These are phyloP conservation scores for Cheumatopsyche charites DNA, from an alignment of 1,140 invertebrate genomes.

Conservation along the genomic window DNA sequence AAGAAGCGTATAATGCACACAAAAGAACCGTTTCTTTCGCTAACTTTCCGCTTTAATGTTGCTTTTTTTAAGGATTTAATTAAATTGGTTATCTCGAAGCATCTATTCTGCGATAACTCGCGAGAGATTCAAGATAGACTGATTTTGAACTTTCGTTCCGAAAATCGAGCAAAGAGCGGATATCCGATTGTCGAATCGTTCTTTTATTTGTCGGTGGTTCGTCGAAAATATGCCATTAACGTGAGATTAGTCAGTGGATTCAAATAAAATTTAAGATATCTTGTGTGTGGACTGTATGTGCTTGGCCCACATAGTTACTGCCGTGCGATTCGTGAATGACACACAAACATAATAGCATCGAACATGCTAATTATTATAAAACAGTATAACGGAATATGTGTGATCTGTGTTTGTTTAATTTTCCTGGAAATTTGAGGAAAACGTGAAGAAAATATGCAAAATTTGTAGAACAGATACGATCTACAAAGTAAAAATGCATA, in stretches of 20 bases:
- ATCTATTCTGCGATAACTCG: no score
- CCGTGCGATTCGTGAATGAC: conserved; percentile 24
- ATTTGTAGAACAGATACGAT: no score
- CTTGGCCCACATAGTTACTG: conserved; percentile 13
- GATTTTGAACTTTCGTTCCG: not conserved
- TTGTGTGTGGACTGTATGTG: not conserved
- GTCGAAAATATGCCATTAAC: not conserved
- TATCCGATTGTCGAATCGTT: not conserved
- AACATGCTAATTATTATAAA: conserved; percentile 11
- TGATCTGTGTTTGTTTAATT: no score
- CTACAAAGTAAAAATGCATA: no score
- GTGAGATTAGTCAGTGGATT: not conserved
- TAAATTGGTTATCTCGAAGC: no score
- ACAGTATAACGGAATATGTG: not conserved
- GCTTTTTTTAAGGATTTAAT: no score
- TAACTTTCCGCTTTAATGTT: no score
- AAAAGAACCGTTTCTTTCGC: no score
- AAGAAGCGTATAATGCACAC: no score
- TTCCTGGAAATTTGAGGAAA: no score
- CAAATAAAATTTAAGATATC: not conserved
- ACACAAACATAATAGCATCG: conserved; percentile 24
- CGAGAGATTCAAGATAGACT: not conserved
- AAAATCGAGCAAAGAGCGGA: not conserved
- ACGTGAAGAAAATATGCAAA: no score
- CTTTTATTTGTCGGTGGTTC: not conserved